Evolutionary conservation across 2,113 vertebrate genomes (phyloP).

Genomic region (Tichodroma muraria): DNA sequence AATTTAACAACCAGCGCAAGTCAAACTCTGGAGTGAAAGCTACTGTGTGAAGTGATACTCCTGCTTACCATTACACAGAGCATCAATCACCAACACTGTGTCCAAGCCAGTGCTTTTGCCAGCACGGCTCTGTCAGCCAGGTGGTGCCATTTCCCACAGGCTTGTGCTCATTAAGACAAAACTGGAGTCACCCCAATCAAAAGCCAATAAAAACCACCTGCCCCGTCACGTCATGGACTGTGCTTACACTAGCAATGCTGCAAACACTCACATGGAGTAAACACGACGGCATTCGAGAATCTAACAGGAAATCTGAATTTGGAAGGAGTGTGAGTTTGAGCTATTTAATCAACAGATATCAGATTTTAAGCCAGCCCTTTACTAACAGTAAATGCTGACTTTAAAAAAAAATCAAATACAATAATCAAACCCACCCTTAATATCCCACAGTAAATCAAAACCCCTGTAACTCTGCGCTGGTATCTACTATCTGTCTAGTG

Average conservation of each 20-base stretch:
- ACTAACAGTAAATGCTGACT: background rate
- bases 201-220: background rate
- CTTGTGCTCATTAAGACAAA: background rate
- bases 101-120: background rate
- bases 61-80: background rate
- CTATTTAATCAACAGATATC: background rate
- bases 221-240: background rate
- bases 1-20: background rate
- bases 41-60: background rate
- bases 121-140: background rate
- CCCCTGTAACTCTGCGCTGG: rapidly evolving
- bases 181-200: background rate
- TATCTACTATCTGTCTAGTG: background rate
- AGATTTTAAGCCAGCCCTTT: background rate
- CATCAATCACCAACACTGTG: background rate
- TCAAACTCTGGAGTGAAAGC: background rate
- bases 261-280: background rate
- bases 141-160: background rate
- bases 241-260: background rate
- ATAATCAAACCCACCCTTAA: background rate
- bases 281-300: rapidly evolving
- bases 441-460: background rate
- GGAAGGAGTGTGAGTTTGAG: background rate
- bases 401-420: background rate
- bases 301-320: background rate